Conservation (phyloP, 2,888 invertebrate species). For the Belgica antarctica region DNA sequence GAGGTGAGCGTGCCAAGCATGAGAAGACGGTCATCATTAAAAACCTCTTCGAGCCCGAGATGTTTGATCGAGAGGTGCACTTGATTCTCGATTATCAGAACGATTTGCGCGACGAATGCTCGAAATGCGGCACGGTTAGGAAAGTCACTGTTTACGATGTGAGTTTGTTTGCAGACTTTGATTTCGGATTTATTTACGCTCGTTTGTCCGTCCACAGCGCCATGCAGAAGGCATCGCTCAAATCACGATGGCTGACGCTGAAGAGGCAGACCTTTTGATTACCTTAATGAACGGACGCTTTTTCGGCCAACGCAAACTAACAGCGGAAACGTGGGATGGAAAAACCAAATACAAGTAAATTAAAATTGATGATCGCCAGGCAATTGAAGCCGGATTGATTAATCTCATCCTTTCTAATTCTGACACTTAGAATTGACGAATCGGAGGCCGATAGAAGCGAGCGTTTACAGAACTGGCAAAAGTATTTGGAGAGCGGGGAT, state of each 20-base stretch:
- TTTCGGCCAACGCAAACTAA: conserved; percentile 82
- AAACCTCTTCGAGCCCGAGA: conserved; percentile 84
- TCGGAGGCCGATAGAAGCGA: conserved; percentile 82
- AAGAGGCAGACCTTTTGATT: conserved; percentile 88
- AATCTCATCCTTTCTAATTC: conserved; percentile 9
- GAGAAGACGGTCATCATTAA: conserved; percentile 90
- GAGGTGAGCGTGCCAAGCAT: conserved; percentile 80
- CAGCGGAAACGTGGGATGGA: conserved; percentile 92
- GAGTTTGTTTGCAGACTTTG: conserved; percentile 53
- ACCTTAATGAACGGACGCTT: conserved; percentile 82
- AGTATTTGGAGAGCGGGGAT: conserved; percentile 69
- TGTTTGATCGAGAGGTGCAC: conserved; percentile 86
- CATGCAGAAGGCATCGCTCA: conserved; percentile 94
- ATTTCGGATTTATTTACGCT: background rate
- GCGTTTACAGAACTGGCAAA: conserved; percentile 83
- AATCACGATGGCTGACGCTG: conserved; percentile 83
- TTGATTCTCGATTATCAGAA: conserved; percentile 87
- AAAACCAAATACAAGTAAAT: conserved; percentile 77
- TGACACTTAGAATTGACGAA: conserved; percentile 68
- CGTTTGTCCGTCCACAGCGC: conserved; percentile 60
- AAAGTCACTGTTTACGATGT: conserved; percentile 90
- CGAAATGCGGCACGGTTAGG: conserved; percentile 86
- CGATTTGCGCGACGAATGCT: conserved; percentile 83
- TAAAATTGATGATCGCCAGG: background rate
- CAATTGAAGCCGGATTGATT: conserved; percentile 22